These are phyloP conservation scores for Drosophila algonquin DNA, from an alignment of 2,888 invertebrate genomes.

Conservation along the genomic window DNA sequence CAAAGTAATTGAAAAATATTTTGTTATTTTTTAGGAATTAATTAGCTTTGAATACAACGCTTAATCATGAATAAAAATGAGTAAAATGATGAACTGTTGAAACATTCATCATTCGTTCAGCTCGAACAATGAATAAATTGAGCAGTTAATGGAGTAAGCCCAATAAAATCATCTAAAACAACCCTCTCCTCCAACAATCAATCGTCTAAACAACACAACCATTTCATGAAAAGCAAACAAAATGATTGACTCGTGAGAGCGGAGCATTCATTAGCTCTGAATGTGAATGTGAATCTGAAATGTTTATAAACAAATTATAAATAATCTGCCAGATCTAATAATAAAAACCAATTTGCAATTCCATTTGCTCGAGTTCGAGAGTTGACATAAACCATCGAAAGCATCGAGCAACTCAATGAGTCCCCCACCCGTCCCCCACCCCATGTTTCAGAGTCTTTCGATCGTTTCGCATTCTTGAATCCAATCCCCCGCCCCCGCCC, in stretches of 20 bases:
- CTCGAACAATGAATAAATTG: not conserved
- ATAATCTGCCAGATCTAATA: slow-evolving; percentile 13
- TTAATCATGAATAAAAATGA: too few species aligned
- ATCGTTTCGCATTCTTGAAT: slow-evolving; percentile 29
- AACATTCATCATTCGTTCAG: not conserved
- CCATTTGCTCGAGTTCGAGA: not conserved
- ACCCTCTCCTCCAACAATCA: not conserved
- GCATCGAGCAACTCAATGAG: not conserved
- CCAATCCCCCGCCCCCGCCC: not conserved
- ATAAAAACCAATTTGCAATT: slow-evolving; percentile 14
- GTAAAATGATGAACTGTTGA: not conserved
- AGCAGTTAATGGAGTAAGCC: not conserved
- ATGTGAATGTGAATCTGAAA: not conserved
- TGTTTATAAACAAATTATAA: slow-evolving; percentile 8
- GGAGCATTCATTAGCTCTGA: not conserved
- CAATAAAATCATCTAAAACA: not conserved
- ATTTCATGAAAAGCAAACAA: not conserved
- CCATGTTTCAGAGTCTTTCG: slow-evolving; percentile 5
- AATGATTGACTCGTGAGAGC: slow-evolving; percentile 1
- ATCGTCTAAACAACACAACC: too few species aligned
- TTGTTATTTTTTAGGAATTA: too few species aligned
- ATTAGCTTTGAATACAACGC: too few species aligned
- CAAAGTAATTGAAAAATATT: too few species aligned
- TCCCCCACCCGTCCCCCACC: not conserved
- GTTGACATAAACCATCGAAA: not conserved